phyloP scores from a whole-genome alignment of 2,888 invertebrate species.

The Caradrina kadenii region DNA sequence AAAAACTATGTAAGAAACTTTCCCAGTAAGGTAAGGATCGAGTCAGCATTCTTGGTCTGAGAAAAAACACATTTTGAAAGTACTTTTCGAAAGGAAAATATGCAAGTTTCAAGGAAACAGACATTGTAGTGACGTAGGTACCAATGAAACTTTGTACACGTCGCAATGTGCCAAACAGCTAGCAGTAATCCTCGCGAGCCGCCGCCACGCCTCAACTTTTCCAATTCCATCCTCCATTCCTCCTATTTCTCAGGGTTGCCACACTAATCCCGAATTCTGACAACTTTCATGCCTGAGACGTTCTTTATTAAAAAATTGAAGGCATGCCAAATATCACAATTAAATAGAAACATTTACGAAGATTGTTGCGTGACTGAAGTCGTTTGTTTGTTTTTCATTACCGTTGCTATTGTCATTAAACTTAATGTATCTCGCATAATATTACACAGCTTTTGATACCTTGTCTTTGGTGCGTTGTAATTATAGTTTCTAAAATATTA shows the following conservation, averaged over 20 bases:
- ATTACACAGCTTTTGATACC: slow-evolving; percentile 45
- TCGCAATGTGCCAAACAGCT: slow-evolving; percentile 77
- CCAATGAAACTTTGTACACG: slow-evolving; percentile 74
- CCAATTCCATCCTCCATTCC: slow-evolving; percentile 78
- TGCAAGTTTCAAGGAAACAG: slow-evolving; percentile 58
- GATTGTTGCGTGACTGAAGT: slow-evolving; percentile 62
- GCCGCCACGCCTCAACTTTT: slow-evolving; percentile 80
- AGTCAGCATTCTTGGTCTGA: slow-evolving; percentile 55
- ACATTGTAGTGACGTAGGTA: slow-evolving; percentile 62
- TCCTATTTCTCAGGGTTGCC: slow-evolving; percentile 80
- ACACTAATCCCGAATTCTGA: slow-evolving; percentile 78
- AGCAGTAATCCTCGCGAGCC: slow-evolving; percentile 78
- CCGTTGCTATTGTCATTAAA: slow-evolving; percentile 51
- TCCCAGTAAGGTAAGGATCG: slow-evolving; percentile 54
- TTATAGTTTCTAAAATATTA: slow-evolving; percentile 33
- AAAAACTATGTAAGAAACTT: slow-evolving; percentile 60
- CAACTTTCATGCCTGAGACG: slow-evolving; percentile 76
- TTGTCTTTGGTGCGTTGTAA: slow-evolving; percentile 34
- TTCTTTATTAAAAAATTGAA: slow-evolving; percentile 75
- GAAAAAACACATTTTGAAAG: slow-evolving; percentile 56
- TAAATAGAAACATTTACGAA: slow-evolving; percentile 59
- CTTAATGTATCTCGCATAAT: slow-evolving; percentile 47
- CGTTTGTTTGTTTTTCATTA: slow-evolving; percentile 63
- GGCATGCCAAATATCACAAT: slow-evolving; percentile 71
- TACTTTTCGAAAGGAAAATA: slow-evolving; percentile 64